phyloP scores from a whole-genome alignment of 2,797 vertebrate species.

The Aldrovandia affinis region DNA sequence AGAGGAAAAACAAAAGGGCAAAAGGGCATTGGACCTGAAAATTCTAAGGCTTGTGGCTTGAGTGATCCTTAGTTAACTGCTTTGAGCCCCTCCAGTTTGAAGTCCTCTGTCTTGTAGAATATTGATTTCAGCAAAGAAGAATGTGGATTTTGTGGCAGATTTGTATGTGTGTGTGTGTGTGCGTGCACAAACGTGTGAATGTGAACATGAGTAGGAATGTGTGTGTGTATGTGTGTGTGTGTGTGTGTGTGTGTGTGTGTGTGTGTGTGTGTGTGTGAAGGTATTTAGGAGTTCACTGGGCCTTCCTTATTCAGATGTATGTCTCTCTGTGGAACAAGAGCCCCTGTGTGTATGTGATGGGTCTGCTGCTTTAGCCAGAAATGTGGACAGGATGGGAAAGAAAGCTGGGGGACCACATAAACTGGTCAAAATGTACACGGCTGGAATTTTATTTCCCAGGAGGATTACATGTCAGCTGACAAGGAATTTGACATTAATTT shows the following conservation, averaged over 20 bases:
- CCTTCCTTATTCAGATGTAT: constrained; percentile 8
- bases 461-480: constrained; percentile 8
- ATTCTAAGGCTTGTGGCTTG: neutral
- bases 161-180: constrained; percentile 14
- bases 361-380: constrained; percentile 9
- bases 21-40: constrained; percentile 2
- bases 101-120: neutral
- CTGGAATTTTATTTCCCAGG: neutral
- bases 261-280: neutral
- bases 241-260: constrained; percentile 1
- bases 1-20: constrained; percentile 19
- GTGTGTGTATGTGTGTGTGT: constrained; percentile 40
- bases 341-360: constrained; percentile 11
- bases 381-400: constrained; percentile 16
- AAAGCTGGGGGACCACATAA: constrained; percentile 2
- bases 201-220: constrained; percentile 22
- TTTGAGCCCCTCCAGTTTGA: neutral
- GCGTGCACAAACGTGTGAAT: constrained; percentile 20
- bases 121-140: neutral
- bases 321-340: neutral
- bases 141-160: neutral
- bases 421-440: constrained; percentile 15
- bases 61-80: neutral
- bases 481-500: constrained; percentile 14
- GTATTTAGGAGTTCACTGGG: constrained; percentile 18